Conservation (phyloP, 2,888 invertebrate species). For the Fragum sueziense region DNA sequence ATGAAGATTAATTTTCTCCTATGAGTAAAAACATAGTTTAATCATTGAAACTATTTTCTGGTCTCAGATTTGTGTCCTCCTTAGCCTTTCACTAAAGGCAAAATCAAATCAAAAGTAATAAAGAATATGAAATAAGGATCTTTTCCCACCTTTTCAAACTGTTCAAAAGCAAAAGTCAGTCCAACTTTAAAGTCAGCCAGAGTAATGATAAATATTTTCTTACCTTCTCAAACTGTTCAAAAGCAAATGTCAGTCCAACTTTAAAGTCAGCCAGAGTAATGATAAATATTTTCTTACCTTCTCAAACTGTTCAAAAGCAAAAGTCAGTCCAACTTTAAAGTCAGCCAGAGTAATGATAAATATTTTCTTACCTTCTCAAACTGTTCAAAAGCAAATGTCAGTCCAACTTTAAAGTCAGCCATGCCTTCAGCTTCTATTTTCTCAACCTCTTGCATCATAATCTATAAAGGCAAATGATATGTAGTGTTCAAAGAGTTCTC, state of each 20-base stretch:
- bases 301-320: slow-evolving; percentile 83
- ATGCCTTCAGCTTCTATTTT: slow-evolving; percentile 80
- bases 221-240: slow-evolving; percentile 82
- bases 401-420: slow-evolving; percentile 82
- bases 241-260: slow-evolving; percentile 83
- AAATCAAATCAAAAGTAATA: too few species aligned
- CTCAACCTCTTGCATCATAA: slow-evolving; percentile 81
- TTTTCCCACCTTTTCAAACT: slow-evolving; percentile 81
- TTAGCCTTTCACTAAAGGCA: too few species aligned
- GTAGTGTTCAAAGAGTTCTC: too few species aligned
- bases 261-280: slow-evolving; percentile 83
- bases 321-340: slow-evolving; percentile 82
- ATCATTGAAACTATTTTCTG: too few species aligned
- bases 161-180: slow-evolving; percentile 83
- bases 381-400: slow-evolving; percentile 83
- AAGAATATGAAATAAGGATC: too few species aligned
- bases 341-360: too few species aligned
- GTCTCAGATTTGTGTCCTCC: too few species aligned
- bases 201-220: too few species aligned
- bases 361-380: slow-evolving; percentile 81
- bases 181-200: slow-evolving; percentile 82
- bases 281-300: slow-evolving; percentile 80
- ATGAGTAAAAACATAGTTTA: too few species aligned
- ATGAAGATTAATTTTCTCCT: too few species aligned
- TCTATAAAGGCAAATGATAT: slow-evolving; percentile 68